Conservation (phyloP, 1,140 invertebrate species). For the Drosophila tropicalis region DNA sequence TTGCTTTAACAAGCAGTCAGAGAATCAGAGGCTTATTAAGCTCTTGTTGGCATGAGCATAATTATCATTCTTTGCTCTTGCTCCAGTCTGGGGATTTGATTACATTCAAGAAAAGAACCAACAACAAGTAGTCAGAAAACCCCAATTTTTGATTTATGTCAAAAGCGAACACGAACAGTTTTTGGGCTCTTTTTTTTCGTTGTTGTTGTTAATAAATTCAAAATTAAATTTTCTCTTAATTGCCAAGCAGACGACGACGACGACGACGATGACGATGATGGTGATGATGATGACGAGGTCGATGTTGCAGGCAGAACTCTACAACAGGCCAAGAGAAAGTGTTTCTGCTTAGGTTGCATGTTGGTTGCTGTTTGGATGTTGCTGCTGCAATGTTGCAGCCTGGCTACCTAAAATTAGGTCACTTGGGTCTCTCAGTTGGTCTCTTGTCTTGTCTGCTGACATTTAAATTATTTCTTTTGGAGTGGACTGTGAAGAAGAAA, state of each 20-base stretch:
- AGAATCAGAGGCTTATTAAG: constrained; percentile 1
- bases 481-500: constrained; percentile 30
- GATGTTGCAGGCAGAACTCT: constrained; percentile 36
- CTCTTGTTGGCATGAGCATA: constrained; percentile 10
- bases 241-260: constrained; percentile 60
- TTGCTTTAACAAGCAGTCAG: not conserved
- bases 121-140: not conserved
- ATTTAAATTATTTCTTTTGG: constrained; percentile 71
- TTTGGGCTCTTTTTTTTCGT: constrained; percentile 21
- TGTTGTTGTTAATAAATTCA: constrained; percentile 74
- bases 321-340: constrained; percentile 70
- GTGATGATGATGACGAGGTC: constrained; percentile 5
- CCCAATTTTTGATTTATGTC: constrained; percentile 70
- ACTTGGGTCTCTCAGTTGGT: constrained; percentile 44
- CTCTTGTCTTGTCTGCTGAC: constrained; percentile 66
- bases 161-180: constrained; percentile 58
- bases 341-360: constrained; percentile 53
- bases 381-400: constrained; percentile 40
- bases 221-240: constrained; percentile 82
- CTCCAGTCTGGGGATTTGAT: constrained; percentile 1
- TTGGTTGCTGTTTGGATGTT: constrained; percentile 31
- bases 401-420: constrained; percentile 58
- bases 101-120: constrained; percentile 1
- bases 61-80: constrained; percentile 6
- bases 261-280: constrained; percentile 5